Conservation (phyloP, 2,113 vertebrate species). For the Thinocorus orbignyianus region DNA sequence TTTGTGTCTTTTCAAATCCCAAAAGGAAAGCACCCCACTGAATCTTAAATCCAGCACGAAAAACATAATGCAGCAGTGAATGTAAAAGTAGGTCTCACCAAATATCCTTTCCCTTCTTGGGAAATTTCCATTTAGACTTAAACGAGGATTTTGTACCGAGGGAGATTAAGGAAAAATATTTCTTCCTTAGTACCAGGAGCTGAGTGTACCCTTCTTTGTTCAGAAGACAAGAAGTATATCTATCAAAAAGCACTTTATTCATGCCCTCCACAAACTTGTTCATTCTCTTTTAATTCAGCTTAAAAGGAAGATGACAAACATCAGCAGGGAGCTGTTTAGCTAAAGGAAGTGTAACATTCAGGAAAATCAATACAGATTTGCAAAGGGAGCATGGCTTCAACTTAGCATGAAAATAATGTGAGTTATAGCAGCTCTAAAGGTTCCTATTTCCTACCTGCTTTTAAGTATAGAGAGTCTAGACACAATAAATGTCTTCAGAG, state of each 20-base stretch:
- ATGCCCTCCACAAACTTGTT: conserved; percentile 33
- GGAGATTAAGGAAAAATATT: not conserved
- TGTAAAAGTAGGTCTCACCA: not conserved
- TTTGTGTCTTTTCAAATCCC: not conserved
- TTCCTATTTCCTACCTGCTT: not conserved
- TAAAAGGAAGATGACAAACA: conserved; percentile 59
- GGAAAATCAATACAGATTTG: conserved; percentile 66
- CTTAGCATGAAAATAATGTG: conserved; percentile 13
- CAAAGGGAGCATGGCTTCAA: conserved; percentile 29
- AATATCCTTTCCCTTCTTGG: not conserved
- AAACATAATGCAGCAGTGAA: not conserved
- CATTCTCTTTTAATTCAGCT: conserved; percentile 49
- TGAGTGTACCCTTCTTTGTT: not conserved
- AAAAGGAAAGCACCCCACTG: not conserved
- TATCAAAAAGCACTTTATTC: conserved; percentile 19
- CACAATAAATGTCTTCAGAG: not conserved
- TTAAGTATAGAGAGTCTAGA: not conserved
- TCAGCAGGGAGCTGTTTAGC: conserved; percentile 50
- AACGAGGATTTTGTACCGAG: not conserved
- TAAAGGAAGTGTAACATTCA: conserved; percentile 49
- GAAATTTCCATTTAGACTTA: conserved; percentile 9
- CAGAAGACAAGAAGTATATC: conserved; percentile 19
- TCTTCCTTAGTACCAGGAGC: not conserved
- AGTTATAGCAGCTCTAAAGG: not conserved
- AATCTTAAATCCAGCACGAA: not conserved